These are phyloP conservation scores for Heliothis subflexa DNA, from an alignment of 1,140 invertebrate genomes.

Conservation along the genomic window DNA sequence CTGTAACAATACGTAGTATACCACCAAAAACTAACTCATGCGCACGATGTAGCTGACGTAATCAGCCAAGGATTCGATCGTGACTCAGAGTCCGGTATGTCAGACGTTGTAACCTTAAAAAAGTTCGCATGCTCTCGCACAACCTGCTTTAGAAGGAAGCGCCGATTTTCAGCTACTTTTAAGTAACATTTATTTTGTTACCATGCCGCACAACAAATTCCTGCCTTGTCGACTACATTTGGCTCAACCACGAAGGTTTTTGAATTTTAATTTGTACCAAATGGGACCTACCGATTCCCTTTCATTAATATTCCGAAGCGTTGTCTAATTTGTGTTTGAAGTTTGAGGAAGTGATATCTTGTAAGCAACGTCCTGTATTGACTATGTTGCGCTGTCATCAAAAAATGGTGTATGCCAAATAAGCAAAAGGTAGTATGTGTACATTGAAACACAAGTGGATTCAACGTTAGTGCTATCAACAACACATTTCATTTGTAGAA, in stretches of 20 bases:
- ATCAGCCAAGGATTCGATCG: slow-evolving; percentile 64
- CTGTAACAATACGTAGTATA: slow-evolving; percentile 38
- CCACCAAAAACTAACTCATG: slow-evolving; percentile 55
- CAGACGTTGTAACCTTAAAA: slow-evolving; percentile 48
- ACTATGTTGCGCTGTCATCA: slow-evolving; percentile 56
- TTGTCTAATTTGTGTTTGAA: slow-evolving; percentile 79
- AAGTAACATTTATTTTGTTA: slow-evolving; percentile 8
- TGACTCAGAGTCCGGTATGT: slow-evolving; percentile 63
- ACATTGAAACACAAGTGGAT: neutral
- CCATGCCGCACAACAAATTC: neutral
- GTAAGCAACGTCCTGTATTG: slow-evolving; percentile 68
- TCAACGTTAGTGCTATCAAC: neutral
- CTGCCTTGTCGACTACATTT: neutral
- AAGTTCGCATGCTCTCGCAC: slow-evolving; percentile 10
- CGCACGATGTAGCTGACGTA: slow-evolving; percentile 66
- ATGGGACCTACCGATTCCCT: slow-evolving; percentile 33
- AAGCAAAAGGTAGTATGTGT: neutral
- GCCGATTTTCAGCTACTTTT: neutral
- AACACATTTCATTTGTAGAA: neutral
- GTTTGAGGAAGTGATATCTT: slow-evolving; percentile 75
- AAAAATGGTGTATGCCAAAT: neutral
- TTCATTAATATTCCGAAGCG: slow-evolving; percentile 78
- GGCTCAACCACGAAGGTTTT: slow-evolving; percentile 14
- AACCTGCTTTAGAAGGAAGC: slow-evolving; percentile 44
- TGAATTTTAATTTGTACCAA: slow-evolving; percentile 44